Evolutionary conservation across 2,113 vertebrate species (phyloP).

Genomic region (Protobothrops mucrosquamatus): DNA sequence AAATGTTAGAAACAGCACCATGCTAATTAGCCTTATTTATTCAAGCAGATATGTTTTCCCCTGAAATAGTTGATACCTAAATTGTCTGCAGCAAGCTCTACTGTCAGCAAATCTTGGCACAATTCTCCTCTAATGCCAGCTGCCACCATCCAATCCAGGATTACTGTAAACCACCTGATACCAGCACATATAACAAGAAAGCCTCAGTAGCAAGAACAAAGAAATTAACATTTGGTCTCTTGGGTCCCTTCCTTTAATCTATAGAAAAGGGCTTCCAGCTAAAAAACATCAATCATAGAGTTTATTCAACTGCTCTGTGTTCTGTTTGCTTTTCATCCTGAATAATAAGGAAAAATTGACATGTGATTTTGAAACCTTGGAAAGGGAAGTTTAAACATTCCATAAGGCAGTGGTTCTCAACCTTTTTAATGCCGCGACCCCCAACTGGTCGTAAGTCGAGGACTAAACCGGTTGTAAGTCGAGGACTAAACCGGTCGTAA

Average conservation of each 20-base stretch:
- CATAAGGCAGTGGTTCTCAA: too few relatives aligned
- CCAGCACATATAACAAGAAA: conserved; percentile 60
- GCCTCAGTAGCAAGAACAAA: conserved; percentile 55
- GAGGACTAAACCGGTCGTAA: too few relatives aligned
- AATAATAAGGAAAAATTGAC: conserved; percentile 42
- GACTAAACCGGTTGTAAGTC: too few relatives aligned
- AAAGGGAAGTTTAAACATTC: not conserved
- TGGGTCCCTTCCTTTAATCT: conserved; percentile 54
- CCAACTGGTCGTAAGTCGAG: too few relatives aligned
- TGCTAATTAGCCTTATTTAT: conserved; percentile 57
- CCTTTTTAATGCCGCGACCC: too few relatives aligned
- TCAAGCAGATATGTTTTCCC: conserved; percentile 44
- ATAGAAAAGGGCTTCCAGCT: conserved; percentile 35
- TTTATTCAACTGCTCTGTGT: conserved; percentile 50
- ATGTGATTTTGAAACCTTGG: not conserved
- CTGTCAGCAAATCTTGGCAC: conserved; percentile 50
- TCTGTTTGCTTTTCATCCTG: conserved; percentile 50
- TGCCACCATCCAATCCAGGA: conserved; percentile 56
- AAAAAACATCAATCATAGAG: conserved; percentile 42
- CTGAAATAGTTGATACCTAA: conserved; percentile 60
- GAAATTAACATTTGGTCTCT: conserved; percentile 45
- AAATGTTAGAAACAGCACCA: conserved; percentile 29
- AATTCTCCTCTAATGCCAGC: conserved; percentile 40
- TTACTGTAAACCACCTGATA: conserved; percentile 56
- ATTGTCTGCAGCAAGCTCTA: conserved; percentile 49